A percentile compares a stretch with the other conserved stretches of the same genome.
Evolutionary conservation across 2,888 invertebrate genomes (phyloP).

Genomic region (Drosophila rellima): DNA sequence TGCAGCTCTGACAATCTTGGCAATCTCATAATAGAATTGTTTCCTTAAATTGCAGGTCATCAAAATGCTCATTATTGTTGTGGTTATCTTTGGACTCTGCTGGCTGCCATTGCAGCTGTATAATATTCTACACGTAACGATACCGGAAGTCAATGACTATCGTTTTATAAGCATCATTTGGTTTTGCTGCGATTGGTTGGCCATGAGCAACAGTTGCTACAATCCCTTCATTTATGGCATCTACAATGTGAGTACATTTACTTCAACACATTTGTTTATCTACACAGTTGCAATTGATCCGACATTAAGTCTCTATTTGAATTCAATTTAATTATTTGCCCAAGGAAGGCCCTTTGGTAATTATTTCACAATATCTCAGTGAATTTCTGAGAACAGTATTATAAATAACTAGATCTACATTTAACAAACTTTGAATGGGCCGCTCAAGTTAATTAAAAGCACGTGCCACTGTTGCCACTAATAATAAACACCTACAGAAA

Average conservation of each 20-base stretch:
- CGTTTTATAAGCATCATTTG: slow-evolving; percentile 94
- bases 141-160: slow-evolving; percentile 90
- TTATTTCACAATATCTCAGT: neutral
- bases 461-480: slow-evolving; percentile 41
- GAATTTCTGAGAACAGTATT: slow-evolving; percentile 1
- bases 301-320: neutral
- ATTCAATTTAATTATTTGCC: neutral
- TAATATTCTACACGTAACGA: slow-evolving; percentile 90
- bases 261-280: neutral
- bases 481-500: slow-evolving; percentile 45
- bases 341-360: neutral
- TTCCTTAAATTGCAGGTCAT: slow-evolving; percentile 89
- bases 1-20: no score
- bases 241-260: slow-evolving; percentile 90
- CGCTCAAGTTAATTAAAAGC: slow-evolving; percentile 64
- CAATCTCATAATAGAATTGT: no score
- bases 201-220: slow-evolving; percentile 95
- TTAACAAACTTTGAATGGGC: neutral
- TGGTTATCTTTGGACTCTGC: slow-evolving; percentile 92
- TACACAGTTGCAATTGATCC: neutral
- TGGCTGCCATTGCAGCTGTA: slow-evolving; percentile 94
- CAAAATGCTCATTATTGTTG: slow-evolving; percentile 95
- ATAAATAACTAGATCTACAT: slow-evolving; percentile 20
- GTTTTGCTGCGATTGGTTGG: slow-evolving; percentile 95
- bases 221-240: slow-evolving; percentile 96